Conservation (phyloP, 2,888 invertebrate genomes). For the Lithophane socia region DNA sequence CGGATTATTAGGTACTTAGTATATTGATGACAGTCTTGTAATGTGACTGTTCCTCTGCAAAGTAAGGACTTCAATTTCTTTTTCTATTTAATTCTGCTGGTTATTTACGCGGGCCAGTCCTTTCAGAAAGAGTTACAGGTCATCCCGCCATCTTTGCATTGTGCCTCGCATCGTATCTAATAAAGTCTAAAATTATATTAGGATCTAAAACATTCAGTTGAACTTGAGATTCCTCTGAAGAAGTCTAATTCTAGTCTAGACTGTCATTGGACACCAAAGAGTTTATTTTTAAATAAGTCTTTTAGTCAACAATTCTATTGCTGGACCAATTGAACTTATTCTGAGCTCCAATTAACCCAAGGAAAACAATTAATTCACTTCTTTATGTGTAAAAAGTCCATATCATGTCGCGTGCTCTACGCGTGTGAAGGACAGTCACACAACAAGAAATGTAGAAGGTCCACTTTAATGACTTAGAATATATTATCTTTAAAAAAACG, state of each 20-base stretch:
- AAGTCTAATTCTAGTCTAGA: slow-evolving; percentile 30
- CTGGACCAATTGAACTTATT: slow-evolving; percentile 36
- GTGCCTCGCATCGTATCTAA: neutral
- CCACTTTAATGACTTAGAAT: neutral
- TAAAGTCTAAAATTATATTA: neutral
- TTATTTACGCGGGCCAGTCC: neutral
- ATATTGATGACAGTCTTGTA: neutral
- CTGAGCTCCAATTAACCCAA: slow-evolving; percentile 20
- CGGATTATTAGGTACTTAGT: neutral
- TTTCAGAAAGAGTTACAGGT: neutral
- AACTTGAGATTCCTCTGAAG: neutral
- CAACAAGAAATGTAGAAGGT: slow-evolving; percentile 34
- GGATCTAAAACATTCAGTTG: neutral
- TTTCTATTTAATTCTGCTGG: neutral
- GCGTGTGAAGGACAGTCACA: slow-evolving; percentile 9
- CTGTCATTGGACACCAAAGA: slow-evolving; percentile 6
- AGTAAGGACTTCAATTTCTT: neutral
- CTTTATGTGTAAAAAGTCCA: slow-evolving; percentile 27
- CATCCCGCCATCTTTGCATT: neutral
- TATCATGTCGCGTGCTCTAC: slow-evolving; percentile 29
- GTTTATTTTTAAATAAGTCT: slow-evolving; percentile 27
- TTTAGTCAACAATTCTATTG: slow-evolving; percentile 33
- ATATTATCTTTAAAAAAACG: neutral
- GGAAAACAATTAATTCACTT: slow-evolving; percentile 43
- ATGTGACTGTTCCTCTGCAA: too few species aligned